Evolutionary conservation across 2,888 invertebrate genomes (phyloP).

Genomic region (Ashinkailepas kermadecensis): DNA sequence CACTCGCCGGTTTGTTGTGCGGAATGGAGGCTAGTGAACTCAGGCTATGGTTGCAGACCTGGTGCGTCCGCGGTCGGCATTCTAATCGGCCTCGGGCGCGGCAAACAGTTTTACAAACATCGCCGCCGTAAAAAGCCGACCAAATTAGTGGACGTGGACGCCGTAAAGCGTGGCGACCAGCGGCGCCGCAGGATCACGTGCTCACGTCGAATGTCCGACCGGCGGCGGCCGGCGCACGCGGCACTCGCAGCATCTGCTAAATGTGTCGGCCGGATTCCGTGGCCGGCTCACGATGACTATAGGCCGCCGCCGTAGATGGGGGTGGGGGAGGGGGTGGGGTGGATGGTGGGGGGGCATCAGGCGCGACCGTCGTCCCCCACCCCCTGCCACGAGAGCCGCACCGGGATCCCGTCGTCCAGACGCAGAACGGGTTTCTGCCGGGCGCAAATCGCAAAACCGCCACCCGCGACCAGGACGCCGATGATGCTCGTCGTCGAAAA

Average conservation of each 20-base stretch:
- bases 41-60: too few relatives aligned
- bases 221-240: too few relatives aligned
- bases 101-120: too few relatives aligned
- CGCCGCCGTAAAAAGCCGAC: not conserved
- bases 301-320: not conserved
- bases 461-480: not conserved
- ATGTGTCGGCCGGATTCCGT: too few relatives aligned
- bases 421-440: not conserved
- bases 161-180: not conserved
- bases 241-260: too few relatives aligned
- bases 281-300: not conserved
- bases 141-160: slow-evolving; percentile 2
- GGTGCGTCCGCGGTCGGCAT: too few relatives aligned
- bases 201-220: too few relatives aligned
- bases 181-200: not conserved
- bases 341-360: not conserved
- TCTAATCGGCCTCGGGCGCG: too few relatives aligned
- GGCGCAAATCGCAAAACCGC: not conserved
- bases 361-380: not conserved
- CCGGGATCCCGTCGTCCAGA: not conserved
- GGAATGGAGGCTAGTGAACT: too few relatives aligned
- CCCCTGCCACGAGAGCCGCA: not conserved
- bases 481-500: not conserved
- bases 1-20: too few relatives aligned
- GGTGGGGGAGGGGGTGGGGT: not conserved